Evolutionary conservation across 2,888 invertebrate genomes (phyloP).

Genomic region (Pyrrhosoma nymphula): DNA sequence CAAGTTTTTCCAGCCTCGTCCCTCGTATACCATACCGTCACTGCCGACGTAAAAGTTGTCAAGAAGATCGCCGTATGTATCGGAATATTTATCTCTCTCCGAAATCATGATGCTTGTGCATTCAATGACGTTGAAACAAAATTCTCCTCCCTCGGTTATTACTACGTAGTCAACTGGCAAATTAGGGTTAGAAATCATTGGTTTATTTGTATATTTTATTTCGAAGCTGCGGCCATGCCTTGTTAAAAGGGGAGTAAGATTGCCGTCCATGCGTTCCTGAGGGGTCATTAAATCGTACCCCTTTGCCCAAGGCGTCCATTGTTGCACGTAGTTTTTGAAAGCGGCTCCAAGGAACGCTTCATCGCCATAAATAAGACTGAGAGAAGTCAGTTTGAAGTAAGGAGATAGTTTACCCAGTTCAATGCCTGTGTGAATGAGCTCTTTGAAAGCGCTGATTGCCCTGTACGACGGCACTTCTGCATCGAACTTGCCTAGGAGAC

Average conservation of each 20-base stretch:
- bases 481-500: neutral
- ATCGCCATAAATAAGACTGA: neutral
- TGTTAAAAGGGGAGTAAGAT: neutral
- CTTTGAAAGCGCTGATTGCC: neutral
- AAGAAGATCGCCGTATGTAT: neutral
- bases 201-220: neutral
- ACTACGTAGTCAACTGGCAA: neutral
- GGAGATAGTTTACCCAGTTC: neutral
- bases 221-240: neutral
- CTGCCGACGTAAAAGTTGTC: neutral
- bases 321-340: neutral
- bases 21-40: neutral
- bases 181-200: neutral
- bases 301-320: neutral
- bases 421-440: neutral
- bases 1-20: neutral
- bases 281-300: neutral
- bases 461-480: neutral
- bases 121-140: neutral
- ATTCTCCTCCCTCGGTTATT: neutral
- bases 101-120: neutral
- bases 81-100: neutral
- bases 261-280: neutral
- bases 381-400: neutral
- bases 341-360: neutral